A percentile compares a stretch with the other conserved stretches of the same genome.
Conservation (phyloP, 2,797 vertebrate genomes). For the Spea hammondii region DNA sequence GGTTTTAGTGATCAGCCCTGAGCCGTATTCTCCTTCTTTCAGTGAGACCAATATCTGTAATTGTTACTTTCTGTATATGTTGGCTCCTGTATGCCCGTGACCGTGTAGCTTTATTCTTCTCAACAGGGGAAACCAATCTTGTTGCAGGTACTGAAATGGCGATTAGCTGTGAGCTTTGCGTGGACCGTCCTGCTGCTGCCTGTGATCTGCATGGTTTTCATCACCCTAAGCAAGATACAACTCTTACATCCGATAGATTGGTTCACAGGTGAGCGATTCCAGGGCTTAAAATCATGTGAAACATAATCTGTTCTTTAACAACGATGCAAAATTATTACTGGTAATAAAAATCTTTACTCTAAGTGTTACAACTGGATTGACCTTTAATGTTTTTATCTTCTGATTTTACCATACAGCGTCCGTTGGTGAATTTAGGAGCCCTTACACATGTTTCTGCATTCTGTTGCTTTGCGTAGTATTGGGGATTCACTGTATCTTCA, state of each 20-base stretch:
- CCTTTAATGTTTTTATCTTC: not conserved
- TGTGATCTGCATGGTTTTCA: slow-evolving; percentile 73
- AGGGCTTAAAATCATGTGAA: no score
- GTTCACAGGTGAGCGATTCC: slow-evolving; percentile 73
- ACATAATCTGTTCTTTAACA: no score
- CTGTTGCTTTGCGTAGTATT: slow-evolving; percentile 81
- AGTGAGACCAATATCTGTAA: no score
- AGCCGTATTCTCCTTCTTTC: no score
- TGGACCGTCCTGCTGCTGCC: slow-evolving; percentile 88
- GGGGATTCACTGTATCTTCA: slow-evolving; percentile 81
- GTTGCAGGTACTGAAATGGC: slow-evolving; percentile 85
- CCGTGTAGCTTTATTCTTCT: no score
- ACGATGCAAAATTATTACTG: no score
- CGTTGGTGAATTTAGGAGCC: slow-evolving; percentile 72
- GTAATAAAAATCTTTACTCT: no score
- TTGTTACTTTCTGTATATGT: no score
- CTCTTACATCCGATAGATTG: slow-evolving; percentile 82
- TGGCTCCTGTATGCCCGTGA: no score
- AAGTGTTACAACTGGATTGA: not conserved
- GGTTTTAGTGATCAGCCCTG: no score
- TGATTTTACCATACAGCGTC: slow-evolving; percentile 69
- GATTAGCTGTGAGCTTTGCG: slow-evolving; percentile 77
- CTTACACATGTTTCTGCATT: slow-evolving; percentile 77
- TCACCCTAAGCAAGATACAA: slow-evolving; percentile 77
- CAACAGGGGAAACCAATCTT: not conserved